A percentile compares a stretch with the other conserved stretches of the same genome.
These are phyloP conservation scores for Zygothrica quintamaculata DNA, from an alignment of 2,888 invertebrate species.

Conservation along the genomic window DNA sequence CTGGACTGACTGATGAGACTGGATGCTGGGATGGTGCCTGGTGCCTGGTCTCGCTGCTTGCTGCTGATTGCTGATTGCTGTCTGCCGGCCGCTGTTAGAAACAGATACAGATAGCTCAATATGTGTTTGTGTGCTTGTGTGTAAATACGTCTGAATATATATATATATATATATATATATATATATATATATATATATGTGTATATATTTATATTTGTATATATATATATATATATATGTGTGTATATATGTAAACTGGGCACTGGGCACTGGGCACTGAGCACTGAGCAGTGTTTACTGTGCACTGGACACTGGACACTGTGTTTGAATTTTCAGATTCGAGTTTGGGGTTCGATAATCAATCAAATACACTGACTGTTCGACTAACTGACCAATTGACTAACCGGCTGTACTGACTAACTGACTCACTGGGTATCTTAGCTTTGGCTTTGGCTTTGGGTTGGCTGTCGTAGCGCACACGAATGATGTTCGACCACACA, in stretches of 20 bases:
- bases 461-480: conserved; percentile 69
- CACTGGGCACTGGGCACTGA: not conserved
- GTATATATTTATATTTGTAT: conserved; percentile 28
- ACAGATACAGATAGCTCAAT: conserved; percentile 52
- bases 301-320: conserved; percentile 10
- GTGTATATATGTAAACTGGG: conserved; percentile 9
- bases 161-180: too few species aligned
- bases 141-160: too few species aligned
- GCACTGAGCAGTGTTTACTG: conserved; percentile 10
- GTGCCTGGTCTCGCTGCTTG: conserved; percentile 17
- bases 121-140: conserved; percentile 27
- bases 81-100: conserved; percentile 65
- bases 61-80: conserved; percentile 27
- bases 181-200: conserved; percentile 9
- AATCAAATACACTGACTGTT: conserved; percentile 63
- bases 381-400: conserved; percentile 30
- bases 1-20: conserved; percentile 9
- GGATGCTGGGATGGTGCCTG: conserved; percentile 21
- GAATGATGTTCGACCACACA: conserved; percentile 79
- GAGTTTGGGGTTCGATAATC: conserved; percentile 68
- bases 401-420: conserved; percentile 28
- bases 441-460: conserved; percentile 42
- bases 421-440: conserved; percentile 44
- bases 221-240: conserved; percentile 2
- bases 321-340: conserved; percentile 52